These are phyloP conservation scores for Clitarchus hookeri DNA, from an alignment of 2,888 invertebrate genomes.

Conservation along the genomic window DNA sequence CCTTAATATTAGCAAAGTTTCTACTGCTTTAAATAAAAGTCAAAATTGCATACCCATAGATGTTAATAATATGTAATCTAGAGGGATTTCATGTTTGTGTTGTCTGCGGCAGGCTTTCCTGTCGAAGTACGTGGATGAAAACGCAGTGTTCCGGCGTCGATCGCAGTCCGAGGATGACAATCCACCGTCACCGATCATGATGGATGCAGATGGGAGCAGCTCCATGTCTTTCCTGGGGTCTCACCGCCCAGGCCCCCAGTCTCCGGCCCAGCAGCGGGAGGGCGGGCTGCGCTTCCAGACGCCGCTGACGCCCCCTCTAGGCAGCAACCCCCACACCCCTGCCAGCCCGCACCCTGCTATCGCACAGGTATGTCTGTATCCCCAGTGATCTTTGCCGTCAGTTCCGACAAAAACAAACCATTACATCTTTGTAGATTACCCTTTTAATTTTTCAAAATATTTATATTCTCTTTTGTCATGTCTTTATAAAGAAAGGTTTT, in stretches of 20 bases:
- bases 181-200: conserved; percentile 90
- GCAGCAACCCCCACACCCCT: conserved; percentile 83
- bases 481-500: no score
- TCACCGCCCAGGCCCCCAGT: conserved; percentile 66
- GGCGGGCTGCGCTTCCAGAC: conserved; percentile 81
- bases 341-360: conserved; percentile 76
- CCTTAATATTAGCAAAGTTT: no score
- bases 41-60: no score
- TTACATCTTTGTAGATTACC: no score
- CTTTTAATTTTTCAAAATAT: no score
- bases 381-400: no score
- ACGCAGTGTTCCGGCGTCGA: conserved; percentile 75
- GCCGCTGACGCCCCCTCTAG: conserved; percentile 79
- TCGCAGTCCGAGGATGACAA: conserved; percentile 95
- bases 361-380: conserved; percentile 50
- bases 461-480: no score
- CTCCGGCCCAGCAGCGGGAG: conserved; percentile 65
- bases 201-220: conserved; percentile 66
- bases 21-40: no score
- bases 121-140: conserved; percentile 92
- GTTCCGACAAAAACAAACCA: no score
- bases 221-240: conserved; percentile 55
- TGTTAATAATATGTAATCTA: no score
- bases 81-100: no score
- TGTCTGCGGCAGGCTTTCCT: conserved; percentile 71